phyloP scores from a whole-genome alignment of 1,140 invertebrate genomes.

The Scaptomyza hsui region DNA sequence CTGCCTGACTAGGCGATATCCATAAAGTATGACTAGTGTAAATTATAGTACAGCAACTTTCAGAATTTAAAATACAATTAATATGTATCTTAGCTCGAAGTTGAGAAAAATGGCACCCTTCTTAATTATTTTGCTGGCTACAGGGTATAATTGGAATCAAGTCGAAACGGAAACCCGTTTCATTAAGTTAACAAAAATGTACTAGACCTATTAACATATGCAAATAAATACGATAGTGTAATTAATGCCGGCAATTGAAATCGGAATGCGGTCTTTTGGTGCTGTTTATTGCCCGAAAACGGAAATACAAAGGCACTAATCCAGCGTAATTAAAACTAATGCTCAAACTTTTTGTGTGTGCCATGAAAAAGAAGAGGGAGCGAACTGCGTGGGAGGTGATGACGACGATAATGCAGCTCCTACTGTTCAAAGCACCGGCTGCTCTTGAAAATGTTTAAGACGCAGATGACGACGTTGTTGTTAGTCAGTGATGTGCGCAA shows the following conservation, averaged over 20 bases:
- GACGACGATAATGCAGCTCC: neutral
- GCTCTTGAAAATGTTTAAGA: constrained; percentile 5
- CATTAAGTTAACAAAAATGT: neutral
- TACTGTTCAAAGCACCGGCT: neutral
- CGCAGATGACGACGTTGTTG: constrained; percentile 15
- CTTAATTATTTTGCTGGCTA: too few species aligned
- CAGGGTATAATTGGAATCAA: constrained; percentile 6
- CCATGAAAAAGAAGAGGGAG: neutral
- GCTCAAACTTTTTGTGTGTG: neutral
- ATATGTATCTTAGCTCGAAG: too few species aligned
- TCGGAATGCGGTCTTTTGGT: neutral
- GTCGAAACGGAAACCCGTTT: constrained; percentile 35
- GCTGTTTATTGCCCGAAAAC: too few species aligned
- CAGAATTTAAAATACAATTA: too few species aligned
- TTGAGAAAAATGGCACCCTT: too few species aligned
- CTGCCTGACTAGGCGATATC: too few species aligned
- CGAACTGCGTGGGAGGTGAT: constrained; percentile 7
- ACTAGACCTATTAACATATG: neutral
- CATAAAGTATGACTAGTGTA: too few species aligned
- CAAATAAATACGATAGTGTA: neutral
- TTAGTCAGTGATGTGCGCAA: constrained; percentile 27
- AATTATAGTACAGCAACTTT: too few species aligned
- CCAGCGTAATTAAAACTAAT: neutral
- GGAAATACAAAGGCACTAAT: neutral
- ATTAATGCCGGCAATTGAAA: constrained; percentile 1